phyloP scores from a whole-genome alignment of 1,140 invertebrate species.

The Nomia melanderi region DNA sequence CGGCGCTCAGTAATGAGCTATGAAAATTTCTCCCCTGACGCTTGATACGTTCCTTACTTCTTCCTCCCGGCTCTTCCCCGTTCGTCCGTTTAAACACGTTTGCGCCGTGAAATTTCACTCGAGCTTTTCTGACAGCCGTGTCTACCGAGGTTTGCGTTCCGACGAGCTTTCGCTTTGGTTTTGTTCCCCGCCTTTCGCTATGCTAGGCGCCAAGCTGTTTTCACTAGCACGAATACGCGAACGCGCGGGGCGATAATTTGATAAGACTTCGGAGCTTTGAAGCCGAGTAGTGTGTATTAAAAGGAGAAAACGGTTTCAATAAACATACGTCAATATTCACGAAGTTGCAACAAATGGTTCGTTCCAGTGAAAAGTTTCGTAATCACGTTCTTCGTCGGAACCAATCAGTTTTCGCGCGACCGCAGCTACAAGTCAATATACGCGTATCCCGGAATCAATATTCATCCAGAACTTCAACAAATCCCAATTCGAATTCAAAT shows the following conservation, averaged over 20 bases:
- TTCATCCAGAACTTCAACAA: not conserved
- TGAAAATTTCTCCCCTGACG: constrained; percentile 13
- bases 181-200: not conserved
- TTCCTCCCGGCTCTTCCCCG: no score
- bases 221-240: no score
- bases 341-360: no score
- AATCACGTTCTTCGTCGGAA: not conserved
- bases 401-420: not conserved
- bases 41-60: not conserved
- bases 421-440: not conserved
- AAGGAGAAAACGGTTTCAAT: no score
- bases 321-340: no score
- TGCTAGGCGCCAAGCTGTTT: no score
- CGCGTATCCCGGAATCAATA: not conserved
- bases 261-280: no score
- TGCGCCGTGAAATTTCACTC: constrained; percentile 1
- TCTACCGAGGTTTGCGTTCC: not conserved
- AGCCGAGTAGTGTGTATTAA: no score
- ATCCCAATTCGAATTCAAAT: constrained; percentile 1
- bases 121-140: not conserved
- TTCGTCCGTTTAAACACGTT: constrained; percentile 12
- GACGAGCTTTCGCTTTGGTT: not conserved
- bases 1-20: constrained; percentile 9
- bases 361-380: no score
- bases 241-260: no score